These are phyloP conservation scores for Nymphalis c-album DNA, from an alignment of 2,888 invertebrate species.

Conservation along the genomic window DNA sequence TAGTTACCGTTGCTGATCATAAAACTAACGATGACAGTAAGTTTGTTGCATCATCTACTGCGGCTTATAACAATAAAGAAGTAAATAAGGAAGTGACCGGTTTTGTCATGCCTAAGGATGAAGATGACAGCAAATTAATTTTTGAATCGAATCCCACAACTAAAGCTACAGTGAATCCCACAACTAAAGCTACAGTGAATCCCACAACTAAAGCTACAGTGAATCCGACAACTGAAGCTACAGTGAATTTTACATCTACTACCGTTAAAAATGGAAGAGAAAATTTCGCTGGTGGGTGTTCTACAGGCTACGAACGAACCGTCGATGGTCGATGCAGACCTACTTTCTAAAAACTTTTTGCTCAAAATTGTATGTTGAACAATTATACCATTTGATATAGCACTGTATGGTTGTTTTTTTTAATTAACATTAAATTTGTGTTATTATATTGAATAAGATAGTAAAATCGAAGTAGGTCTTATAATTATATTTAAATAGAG, in stretches of 20 bases:
- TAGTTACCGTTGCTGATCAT: constrained; percentile 15
- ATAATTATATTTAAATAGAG: constrained; percentile 13
- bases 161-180: constrained; percentile 20
- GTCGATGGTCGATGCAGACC: constrained; percentile 67
- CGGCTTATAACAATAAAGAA: background rate
- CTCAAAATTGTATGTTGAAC: background rate
- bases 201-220: constrained; percentile 12
- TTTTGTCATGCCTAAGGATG: background rate
- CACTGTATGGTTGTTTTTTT: background rate
- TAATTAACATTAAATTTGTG: background rate
- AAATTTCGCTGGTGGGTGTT: constrained; percentile 59
- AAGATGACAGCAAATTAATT: background rate
- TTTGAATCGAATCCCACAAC: background rate
- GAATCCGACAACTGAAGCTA: constrained; percentile 19
- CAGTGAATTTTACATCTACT: constrained; percentile 33
- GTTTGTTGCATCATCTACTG: constrained; percentile 24
- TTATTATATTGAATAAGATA: background rate
- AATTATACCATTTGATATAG: background rate
- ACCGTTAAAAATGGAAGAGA: constrained; percentile 56
- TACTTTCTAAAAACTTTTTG: constrained; percentile 40
- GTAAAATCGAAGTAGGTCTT: constrained; percentile 1
- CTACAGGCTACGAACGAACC: constrained; percentile 58
- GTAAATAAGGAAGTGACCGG: background rate
- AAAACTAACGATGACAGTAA: constrained; percentile 8
- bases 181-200: constrained; percentile 15